Conservation (phyloP, 1,140 invertebrate genomes). For the Amphibalanus amphitrite region DNA sequence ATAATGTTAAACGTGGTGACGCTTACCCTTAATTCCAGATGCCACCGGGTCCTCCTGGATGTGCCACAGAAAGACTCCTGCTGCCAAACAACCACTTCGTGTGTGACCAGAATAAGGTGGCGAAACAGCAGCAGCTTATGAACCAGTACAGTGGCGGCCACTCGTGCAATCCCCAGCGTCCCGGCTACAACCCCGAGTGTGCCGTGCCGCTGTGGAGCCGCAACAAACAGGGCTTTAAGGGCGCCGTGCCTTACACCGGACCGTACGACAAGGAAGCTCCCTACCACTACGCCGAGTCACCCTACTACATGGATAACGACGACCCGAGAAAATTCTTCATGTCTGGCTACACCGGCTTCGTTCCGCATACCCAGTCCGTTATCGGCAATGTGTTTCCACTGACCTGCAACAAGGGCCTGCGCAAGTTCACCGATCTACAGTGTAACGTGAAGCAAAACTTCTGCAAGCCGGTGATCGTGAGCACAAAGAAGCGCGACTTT, state of each 20-base stretch:
- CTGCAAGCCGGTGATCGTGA: conserved; percentile 40
- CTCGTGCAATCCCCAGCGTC: no score
- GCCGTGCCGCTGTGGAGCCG: neutral
- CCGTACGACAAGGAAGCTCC: neutral
- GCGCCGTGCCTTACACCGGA: neutral
- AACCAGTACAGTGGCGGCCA: neutral
- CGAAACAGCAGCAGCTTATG: no score
- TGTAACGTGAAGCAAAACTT: conserved; percentile 40
- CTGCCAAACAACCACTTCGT: no score
- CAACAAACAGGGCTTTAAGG: neutral
- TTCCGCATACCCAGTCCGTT: conserved; percentile 43
- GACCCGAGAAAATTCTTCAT: conserved; percentile 43
- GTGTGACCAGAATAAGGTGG: no score
- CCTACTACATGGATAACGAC: conserved; percentile 45
- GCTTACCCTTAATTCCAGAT: no score
- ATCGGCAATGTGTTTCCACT: conserved; percentile 41
- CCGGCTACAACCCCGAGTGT: neutral
- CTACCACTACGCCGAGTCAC: conserved; percentile 22
- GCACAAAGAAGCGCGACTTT: neutral
- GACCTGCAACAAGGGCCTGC: conserved; percentile 41
- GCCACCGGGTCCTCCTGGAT: no score
- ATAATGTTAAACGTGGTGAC: no score
- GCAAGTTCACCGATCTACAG: conserved; percentile 49
- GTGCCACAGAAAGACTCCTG: no score
- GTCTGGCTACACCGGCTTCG: conserved; percentile 44